Evolutionary conservation across 2,888 invertebrate genomes (phyloP).

Genomic region (Pachymerium ferrugineum): DNA sequence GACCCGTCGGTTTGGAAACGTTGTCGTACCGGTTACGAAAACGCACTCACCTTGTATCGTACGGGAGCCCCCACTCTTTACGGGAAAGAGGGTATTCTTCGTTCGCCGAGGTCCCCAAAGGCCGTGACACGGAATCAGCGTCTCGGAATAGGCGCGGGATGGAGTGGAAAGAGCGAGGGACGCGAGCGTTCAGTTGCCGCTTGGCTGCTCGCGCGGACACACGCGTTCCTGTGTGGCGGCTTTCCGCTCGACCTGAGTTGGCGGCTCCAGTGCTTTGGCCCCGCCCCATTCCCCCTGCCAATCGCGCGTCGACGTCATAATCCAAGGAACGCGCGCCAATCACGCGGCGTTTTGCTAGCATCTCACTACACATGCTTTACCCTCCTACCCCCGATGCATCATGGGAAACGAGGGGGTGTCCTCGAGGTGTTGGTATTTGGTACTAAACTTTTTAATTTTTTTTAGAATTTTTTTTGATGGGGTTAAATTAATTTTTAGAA

Average conservation of each 20-base stretch:
- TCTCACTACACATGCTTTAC: too few relatives aligned
- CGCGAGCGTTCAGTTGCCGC: conserved; percentile 27
- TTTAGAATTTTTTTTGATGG: not conserved
- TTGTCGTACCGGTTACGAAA: not conserved
- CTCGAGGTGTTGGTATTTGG: conserved; percentile 25
- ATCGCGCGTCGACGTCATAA: conserved; percentile 23
- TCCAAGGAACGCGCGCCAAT: not conserved
- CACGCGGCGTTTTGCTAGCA: not conserved
- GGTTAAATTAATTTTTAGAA: not conserved
- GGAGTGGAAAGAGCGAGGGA: not conserved
- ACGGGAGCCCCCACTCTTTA: not conserved
- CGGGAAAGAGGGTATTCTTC: not conserved
- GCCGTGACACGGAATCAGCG: conserved; percentile 24
- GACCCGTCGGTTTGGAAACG: not conserved
- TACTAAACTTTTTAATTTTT: not conserved
- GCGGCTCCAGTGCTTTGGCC: conserved; percentile 14
- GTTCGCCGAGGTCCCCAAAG: conserved; percentile 7
- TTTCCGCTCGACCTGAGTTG: conserved; percentile 27
- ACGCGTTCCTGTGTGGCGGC: conserved; percentile 27
- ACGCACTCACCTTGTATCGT: conserved; percentile 8
- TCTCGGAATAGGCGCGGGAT: conserved; percentile 15
- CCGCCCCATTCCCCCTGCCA: conserved; percentile 17
- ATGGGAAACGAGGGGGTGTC: conserved; percentile 13
- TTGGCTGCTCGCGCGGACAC: conserved; percentile 27
- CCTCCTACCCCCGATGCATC: not conserved